phyloP scores from a whole-genome alignment of 2,888 invertebrate species.

The Cremastinae sp. region DNA sequence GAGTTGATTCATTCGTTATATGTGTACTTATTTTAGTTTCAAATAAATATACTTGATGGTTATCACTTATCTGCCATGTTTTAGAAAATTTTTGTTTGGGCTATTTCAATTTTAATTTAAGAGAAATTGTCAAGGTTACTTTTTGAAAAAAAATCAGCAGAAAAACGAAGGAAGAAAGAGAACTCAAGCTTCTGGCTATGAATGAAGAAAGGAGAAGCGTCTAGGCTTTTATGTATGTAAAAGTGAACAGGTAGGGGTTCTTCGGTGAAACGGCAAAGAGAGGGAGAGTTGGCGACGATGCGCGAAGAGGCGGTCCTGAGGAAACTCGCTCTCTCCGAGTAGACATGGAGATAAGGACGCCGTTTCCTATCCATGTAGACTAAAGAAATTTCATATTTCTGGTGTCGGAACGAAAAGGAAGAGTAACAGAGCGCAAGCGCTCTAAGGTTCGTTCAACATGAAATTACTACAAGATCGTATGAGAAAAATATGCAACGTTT shows the following conservation, averaged over 20 bases:
- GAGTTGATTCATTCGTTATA: too few relatives aligned
- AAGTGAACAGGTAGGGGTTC: neutral
- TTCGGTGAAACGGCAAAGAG: constrained; percentile 18
- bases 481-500: too few relatives aligned
- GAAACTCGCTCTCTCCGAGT: constrained; percentile 43
- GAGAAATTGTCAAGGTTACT: too few relatives aligned
- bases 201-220: constrained; percentile 1
- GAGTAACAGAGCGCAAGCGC: constrained; percentile 50
- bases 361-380: constrained; percentile 24
- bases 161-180: constrained; percentile 25
- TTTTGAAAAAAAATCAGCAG: neutral
- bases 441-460: constrained; percentile 6
- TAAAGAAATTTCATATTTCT: constrained; percentile 69
- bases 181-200: neutral
- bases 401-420: constrained; percentile 55
- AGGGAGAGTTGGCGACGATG: constrained; percentile 52
- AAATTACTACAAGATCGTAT: neutral
- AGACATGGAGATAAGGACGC: constrained; percentile 45
- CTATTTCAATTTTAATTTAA: too few relatives aligned
- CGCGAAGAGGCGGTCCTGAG: constrained; percentile 45
- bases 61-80: too few relatives aligned
- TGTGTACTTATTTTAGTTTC: too few relatives aligned
- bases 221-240: constrained; percentile 19
- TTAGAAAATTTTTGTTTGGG: too few relatives aligned
- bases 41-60: too few relatives aligned